Base-by-base conservation (phyloP, 2,113 vertebrate genomes). In the Sminthopsis crassicaudata region DNA sequence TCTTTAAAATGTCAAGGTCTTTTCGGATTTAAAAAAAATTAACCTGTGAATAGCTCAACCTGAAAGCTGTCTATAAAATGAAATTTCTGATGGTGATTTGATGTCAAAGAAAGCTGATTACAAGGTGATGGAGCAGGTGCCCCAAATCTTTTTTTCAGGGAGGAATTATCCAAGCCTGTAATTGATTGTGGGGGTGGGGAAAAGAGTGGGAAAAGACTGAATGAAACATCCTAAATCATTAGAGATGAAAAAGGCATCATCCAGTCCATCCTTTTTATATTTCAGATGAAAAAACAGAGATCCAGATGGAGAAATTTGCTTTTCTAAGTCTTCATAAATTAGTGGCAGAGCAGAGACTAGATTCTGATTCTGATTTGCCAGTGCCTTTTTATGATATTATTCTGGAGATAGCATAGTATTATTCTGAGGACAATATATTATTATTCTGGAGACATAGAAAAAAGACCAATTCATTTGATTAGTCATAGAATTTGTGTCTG, bases 1-100 rank as follows among this genome's bases (percentile, higher is more conserved):
- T 94, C 94, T 96, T 97, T 96, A 30, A 98, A 98, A 98, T 98
- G 96, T 96, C 97, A 98, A 96, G 91, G 91, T 88, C 93, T 97
- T 98, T 95, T 88, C 95, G 96, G 95, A 95, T 95, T 48, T 96
- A 84, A 96, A 95, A 95, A 96, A 96, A 96, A 90, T 60, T 67
- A 96, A 97, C 96, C 96, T 91, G 84, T 94, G 93, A 97, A 76
- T 52, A 97, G 95, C 90, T 97, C 96, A 96, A 91, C 95, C 96
- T 97, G 53, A 53, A 91, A 93, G 76, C 46, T 94, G n/a, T 91
- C 89, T 95, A 53, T 55, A 97, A 90, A 95, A 94, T 54, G 96
- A 95, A 91, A 19, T 97, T 95, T 97, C 92, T 96, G 89, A 36
- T 42, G 54, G 91, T 90, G 90, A 94, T 95, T 90, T 91, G 46